Evolutionary conservation across 2,888 invertebrate species (phyloP).

Genomic region (Sipha maydis): DNA sequence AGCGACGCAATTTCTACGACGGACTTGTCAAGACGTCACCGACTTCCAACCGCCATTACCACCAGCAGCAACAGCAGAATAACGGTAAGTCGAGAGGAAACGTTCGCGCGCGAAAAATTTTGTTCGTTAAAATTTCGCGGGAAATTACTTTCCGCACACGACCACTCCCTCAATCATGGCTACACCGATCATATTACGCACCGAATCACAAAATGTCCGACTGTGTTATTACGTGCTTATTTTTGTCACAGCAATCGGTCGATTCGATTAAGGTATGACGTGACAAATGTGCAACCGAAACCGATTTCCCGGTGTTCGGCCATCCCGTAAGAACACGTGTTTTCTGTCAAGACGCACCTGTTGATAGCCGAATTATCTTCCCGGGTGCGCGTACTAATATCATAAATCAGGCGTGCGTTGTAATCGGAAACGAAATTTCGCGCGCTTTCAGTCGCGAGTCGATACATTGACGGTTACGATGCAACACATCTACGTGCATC

Average conservation of each 20-base stretch:
- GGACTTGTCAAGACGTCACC: conserved; percentile 33
- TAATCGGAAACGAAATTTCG: no score
- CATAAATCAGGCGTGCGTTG: no score
- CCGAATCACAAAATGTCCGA: not conserved
- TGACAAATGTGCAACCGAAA: not conserved
- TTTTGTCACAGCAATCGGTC: not conserved
- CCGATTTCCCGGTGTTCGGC: not conserved
- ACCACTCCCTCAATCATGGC: no score
- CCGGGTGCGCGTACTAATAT: not conserved
- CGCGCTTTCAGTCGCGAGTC: not conserved
- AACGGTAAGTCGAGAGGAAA: not conserved
- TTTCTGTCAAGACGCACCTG: conserved; percentile 13
- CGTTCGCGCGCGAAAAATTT: not conserved
- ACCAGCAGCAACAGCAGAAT: not conserved
- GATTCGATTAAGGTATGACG: not conserved
- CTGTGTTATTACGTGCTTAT: not conserved
- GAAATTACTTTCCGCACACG: not conserved
- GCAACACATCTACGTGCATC: not conserved
- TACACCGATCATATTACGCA: not conserved
- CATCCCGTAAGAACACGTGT: conserved; percentile 16
- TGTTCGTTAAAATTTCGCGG: not conserved
- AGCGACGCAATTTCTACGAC: conserved; percentile 44
- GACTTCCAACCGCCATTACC: not conserved
- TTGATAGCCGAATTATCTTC: not conserved
- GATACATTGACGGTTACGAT: not conserved